Evolutionary conservation across 2,113 vertebrate genomes (phyloP).

Genomic region (Podarcis raffonei): DNA sequence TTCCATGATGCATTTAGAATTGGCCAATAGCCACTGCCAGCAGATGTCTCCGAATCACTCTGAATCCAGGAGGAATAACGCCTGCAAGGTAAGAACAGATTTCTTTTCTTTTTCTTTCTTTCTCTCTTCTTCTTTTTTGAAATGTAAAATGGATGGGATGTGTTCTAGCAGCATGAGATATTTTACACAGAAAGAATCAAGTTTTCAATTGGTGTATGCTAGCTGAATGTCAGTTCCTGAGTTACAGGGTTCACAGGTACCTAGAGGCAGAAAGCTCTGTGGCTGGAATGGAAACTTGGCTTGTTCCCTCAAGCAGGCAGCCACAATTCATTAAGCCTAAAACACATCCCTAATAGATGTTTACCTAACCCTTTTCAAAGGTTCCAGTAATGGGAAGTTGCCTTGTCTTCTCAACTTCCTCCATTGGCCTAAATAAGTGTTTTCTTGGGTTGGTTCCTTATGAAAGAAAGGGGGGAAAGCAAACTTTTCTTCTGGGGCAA

Average conservation of each 20-base stretch:
- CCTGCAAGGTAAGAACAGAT: neutral
- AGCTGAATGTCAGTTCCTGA: neutral
- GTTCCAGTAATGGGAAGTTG: neutral
- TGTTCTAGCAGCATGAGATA: neutral
- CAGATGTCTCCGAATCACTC: slow-evolving; percentile 48
- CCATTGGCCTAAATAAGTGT: neutral
- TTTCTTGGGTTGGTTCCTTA: neutral
- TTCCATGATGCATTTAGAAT: slow-evolving; percentile 28
- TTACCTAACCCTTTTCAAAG: slow-evolving; percentile 20
- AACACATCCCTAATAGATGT: neutral
- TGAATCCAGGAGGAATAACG: slow-evolving; percentile 23
- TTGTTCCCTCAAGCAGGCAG: neutral
- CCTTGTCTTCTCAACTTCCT: neutral
- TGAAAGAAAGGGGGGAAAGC: neutral
- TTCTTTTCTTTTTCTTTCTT: neutral
- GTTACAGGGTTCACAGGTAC: neutral
- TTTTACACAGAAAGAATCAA: neutral
- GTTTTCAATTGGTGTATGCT: neutral
- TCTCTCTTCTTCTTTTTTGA: neutral
- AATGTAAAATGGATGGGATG: neutral
- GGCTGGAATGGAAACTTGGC: neutral
- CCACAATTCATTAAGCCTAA: neutral
- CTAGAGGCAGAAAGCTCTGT: neutral
- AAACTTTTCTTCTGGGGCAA: neutral
- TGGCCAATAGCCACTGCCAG: slow-evolving; percentile 49